Evolutionary conservation across 2,888 invertebrate species (phyloP).

Genomic region (Neoascia interrupta): DNA sequence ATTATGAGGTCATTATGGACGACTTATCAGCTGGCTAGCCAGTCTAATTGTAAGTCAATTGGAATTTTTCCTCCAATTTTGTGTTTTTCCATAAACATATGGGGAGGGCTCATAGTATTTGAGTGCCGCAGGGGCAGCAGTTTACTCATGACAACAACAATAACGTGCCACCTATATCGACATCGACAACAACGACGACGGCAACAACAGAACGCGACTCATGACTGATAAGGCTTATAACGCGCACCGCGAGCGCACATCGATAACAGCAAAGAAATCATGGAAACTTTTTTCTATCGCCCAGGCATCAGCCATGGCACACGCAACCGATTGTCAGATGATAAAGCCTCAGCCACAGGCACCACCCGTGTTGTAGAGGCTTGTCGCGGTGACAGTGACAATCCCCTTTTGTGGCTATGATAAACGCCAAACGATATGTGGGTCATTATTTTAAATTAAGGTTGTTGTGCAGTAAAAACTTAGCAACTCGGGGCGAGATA

Average conservation of each 20-base stretch:
- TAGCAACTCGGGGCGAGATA: too few relatives aligned
- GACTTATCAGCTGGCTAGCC: conserved; percentile 44
- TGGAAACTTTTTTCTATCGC: conserved; percentile 27
- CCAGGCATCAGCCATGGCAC: conserved; percentile 59
- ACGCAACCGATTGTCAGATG: conserved; percentile 57
- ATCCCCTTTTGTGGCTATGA: conserved; percentile 35
- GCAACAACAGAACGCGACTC: conserved; percentile 37
- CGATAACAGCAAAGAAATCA: conserved; percentile 27
- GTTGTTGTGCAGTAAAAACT: conserved; percentile 40
- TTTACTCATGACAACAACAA: background rate
- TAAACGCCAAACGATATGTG: conserved; percentile 32
- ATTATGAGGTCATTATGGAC: conserved; percentile 66
- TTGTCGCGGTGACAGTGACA: conserved; percentile 36
- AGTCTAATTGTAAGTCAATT: conserved; percentile 27
- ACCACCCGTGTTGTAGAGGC: conserved; percentile 1
- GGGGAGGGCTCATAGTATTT: background rate
- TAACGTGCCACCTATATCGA: background rate
- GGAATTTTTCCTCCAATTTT: conserved; percentile 15
- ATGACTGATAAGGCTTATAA: conserved; percentile 30
- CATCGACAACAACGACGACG: conserved; percentile 3
- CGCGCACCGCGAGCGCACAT: background rate
- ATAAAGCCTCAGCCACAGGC: conserved; percentile 4
- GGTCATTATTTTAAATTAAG: conserved; percentile 45
- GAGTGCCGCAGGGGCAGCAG: background rate
- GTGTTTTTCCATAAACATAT: conserved; percentile 41